Base-by-base conservation (phyloP, 2,797 vertebrate species). In the Scarus forsteni region DNA sequence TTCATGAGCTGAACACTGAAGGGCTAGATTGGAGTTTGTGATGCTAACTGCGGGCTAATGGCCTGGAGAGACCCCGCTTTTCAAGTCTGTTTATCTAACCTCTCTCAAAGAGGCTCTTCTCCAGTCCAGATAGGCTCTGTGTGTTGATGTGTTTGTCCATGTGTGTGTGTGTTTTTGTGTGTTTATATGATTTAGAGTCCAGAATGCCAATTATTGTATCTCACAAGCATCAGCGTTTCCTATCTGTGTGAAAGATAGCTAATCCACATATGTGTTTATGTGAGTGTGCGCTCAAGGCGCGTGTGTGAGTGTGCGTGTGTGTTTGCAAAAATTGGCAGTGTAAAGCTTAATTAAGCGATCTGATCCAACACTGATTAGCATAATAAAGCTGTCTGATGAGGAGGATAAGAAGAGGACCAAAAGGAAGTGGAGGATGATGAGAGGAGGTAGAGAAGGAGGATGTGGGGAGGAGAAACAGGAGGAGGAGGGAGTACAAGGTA, bases 311-410 rank as follows among this genome's bases (percentile, higher is more conserved):
- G 38, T 39, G 38, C 1, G 9, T 51, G 55, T 39, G 48, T 36
- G 61, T 39, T 36, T 35, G 8, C 6, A 16, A 40, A 75, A 77
- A 84, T 72, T 74, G 81, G 83, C 78, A 66, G 69, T 60, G 71
- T 66, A 74, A 77, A 64, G 85, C 80, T 81, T 90, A 92, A 93
- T 93, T 92, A 92, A 89, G 89, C 77, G 80, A 85, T 93, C 83
- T 74, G 83, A 92, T 92, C 88, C 86, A 75, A 73, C 66, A 54
- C 64, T 74, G 58, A 93, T 93, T 92, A 90, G 79, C 86, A 92
- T 92, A 87, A 93, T 89, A 91, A 91, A 89, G 82, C 66, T 45
- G 59, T 57, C 76, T 82, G 77, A 85, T 86, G 84, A 88, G 79
- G 44, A 80, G 70, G 73, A 76, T 73, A 76, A 86, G 72, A 74